Base-by-base conservation (phyloP, 2,797 vertebrate genomes). In the Sandelia bainsii region DNA sequence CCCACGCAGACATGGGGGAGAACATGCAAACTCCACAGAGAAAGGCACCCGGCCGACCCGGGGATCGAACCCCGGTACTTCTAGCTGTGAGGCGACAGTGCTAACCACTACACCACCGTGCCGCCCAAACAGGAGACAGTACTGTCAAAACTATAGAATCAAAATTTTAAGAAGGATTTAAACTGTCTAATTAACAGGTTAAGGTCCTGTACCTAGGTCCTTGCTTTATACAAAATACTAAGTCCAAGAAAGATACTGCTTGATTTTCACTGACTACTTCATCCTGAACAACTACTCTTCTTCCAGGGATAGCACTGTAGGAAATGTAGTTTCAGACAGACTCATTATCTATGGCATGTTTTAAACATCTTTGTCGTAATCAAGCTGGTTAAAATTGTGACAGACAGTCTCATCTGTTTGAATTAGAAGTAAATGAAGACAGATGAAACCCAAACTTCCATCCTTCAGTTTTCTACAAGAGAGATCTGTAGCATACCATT, bases 381-480 rank as follows among this genome's bases (percentile, higher is more conserved):
- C 68, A 90, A 77, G 77, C 80, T 79, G 56, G 69, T 79, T 83
- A 75, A 81, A 83, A 82, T 54, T 45, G 64, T 34, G 66, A 83
- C 77, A 88, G 79, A 78, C 79, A 58, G 69, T 73, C 69, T 89
- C 88, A 87, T 93, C 82, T 86, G 75, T 92, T 88, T 91, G 69
- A 82, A 88, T 93, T 89, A 90, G 74, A 70, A 53, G 70, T 48
- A 90, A 89, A 91, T 86, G 81, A 90, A 91, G 91, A 93, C 78
- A 62, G 76, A 92, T 91, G 85, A 89, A 86, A 86, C 67, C 63
- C 49, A 84, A 75, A 85, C 78, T 79, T 75, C 16, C 76, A 83
- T 20, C 57, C 19, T n/a, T 57, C 44, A 80, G 69, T 66, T 49
- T 65, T 69, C 56, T 23, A 67, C 44, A 34, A 66, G 44, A 65